phyloP scores from a whole-genome alignment of 2,113 vertebrate genomes.

The Zootoca vivipara region DNA sequence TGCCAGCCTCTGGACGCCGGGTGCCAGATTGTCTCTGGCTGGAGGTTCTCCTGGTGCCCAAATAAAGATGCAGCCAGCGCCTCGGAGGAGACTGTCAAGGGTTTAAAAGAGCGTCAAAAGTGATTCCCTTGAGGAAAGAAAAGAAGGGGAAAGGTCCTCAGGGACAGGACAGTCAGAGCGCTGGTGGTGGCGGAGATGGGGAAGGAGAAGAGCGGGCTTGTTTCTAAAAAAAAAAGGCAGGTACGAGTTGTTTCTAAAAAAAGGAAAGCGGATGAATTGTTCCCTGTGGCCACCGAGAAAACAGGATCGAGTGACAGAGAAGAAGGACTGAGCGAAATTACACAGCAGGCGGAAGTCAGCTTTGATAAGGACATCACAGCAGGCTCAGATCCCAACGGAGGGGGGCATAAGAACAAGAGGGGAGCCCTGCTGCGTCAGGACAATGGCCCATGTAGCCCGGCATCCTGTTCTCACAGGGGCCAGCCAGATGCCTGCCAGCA shows the following conservation, averaged over 20 bases:
- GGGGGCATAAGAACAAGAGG: not conserved
- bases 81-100: not conserved
- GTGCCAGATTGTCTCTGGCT: too few species aligned
- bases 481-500: too few species aligned
- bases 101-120: not conserved
- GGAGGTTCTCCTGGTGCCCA: too few species aligned
- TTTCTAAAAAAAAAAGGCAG: slow-evolving; percentile 1
- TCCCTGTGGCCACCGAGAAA: not conserved
- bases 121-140: not conserved
- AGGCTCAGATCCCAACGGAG: not conserved
- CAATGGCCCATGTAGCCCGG: too few species aligned
- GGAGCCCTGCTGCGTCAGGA: not conserved
- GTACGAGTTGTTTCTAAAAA: not conserved
- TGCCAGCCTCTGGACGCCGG: not conserved
- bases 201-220: not conserved
- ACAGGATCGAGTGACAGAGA: not conserved
- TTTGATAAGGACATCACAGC: too few species aligned
- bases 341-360: not conserved
- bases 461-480: too few species aligned
- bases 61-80: not conserved
- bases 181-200: fast-evolving
- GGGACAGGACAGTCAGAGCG: not conserved
- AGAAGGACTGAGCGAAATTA: not conserved
- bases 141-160: not conserved
- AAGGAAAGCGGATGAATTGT: slow-evolving; percentile 6